Conservation (phyloP, 2,113 vertebrate species). For the Rhegmatorhina hoffmannsi region DNA sequence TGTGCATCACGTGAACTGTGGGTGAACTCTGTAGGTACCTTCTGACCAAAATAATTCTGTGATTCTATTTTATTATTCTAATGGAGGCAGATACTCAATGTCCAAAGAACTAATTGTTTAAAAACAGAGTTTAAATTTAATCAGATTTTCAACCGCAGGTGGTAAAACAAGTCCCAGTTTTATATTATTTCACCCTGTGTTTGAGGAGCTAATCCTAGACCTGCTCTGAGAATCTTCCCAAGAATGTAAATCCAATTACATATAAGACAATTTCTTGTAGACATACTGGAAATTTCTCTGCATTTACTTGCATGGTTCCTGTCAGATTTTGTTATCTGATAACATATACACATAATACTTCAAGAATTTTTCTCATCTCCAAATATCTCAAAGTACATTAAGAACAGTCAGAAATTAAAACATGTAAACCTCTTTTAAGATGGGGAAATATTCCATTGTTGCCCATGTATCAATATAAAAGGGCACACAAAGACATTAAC, state of each 20-base stretch:
- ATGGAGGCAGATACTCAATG: background rate
- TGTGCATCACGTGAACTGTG: background rate
- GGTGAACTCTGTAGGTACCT: background rate
- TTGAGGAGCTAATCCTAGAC: background rate
- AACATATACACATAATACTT: background rate
- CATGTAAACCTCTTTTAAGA: background rate
- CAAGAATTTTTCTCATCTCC: background rate
- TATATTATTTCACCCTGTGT: background rate
- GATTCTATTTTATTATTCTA: background rate
- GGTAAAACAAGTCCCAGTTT: background rate
- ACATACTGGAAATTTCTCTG: background rate
- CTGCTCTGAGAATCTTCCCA: background rate
- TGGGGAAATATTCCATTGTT: background rate
- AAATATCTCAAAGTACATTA: background rate
- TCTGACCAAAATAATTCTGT: background rate
- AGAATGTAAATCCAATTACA: background rate
- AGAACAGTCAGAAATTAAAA: background rate
- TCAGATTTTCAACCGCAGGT: background rate
- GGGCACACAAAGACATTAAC: background rate
- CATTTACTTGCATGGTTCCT: background rate
- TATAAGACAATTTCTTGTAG: slow-evolving; percentile 5
- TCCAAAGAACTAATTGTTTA: background rate
- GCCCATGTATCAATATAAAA: background rate
- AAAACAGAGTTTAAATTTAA: background rate
- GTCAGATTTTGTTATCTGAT: slow-evolving; percentile 2